Conservation (phyloP, 1,140 invertebrate species). For the Antheraea pernyi region DNA sequence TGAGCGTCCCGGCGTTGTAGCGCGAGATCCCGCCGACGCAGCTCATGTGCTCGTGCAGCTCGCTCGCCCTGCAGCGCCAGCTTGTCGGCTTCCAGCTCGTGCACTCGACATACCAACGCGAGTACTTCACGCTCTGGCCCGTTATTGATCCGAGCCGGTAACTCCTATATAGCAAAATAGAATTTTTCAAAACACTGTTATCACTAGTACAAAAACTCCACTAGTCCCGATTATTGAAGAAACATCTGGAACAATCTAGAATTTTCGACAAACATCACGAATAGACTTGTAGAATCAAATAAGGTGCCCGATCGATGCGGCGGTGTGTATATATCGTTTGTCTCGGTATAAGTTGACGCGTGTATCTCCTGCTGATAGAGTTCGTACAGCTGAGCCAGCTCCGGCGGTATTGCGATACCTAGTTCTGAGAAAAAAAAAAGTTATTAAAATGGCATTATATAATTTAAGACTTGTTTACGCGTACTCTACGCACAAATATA, state of each 20-base stretch:
- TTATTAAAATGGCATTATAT: not conserved
- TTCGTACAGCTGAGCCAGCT: slow-evolving; percentile 91
- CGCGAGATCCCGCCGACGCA: slow-evolving; percentile 90
- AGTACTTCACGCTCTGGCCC: slow-evolving; percentile 93
- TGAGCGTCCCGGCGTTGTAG: slow-evolving; percentile 92
- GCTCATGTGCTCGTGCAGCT: slow-evolving; percentile 90
- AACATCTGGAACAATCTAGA: too few relatives aligned
- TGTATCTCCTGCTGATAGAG: slow-evolving; percentile 93
- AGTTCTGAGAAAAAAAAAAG: slow-evolving; percentile 72
- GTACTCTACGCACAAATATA: too few relatives aligned
- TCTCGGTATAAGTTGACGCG: slow-evolving; percentile 85
- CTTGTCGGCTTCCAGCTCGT: slow-evolving; percentile 95
- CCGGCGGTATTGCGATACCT: slow-evolving; percentile 85
- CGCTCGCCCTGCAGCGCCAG: slow-evolving; percentile 93
- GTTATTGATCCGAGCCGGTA: slow-evolving; percentile 89
- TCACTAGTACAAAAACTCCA: too few relatives aligned
- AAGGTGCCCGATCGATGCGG: slow-evolving; percentile 22
- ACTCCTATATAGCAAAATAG: slow-evolving; percentile 80
- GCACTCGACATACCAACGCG: slow-evolving; percentile 90
- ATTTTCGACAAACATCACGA: too few relatives aligned
- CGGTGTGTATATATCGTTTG: slow-evolving; percentile 70
- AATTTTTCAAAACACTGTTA: not conserved
- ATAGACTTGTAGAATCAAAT: too few relatives aligned
- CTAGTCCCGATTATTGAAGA: too few relatives aligned
- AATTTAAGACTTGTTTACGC: too few relatives aligned